These are phyloP conservation scores for Acrobasis consociella DNA, from an alignment of 2,888 invertebrate genomes.

Conservation along the genomic window DNA sequence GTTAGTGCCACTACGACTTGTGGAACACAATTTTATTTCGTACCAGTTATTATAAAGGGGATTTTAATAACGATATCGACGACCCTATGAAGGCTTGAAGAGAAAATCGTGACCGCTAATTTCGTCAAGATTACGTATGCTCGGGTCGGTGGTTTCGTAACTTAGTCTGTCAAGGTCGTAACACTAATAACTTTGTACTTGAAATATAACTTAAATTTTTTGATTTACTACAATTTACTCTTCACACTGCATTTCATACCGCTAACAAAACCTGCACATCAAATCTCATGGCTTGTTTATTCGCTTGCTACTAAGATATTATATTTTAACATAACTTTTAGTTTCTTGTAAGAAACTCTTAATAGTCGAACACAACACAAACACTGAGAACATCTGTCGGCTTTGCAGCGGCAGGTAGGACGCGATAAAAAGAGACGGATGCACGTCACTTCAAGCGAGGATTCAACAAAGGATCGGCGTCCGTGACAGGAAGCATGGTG, in stretches of 20 bases:
- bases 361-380: conserved; percentile 49
- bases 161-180: conserved; percentile 69
- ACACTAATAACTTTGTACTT: conserved; percentile 68
- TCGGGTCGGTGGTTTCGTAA: conserved; percentile 64
- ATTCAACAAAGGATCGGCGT: conserved; percentile 74
- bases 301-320: background rate
- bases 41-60: no score
- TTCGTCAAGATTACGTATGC: conserved; percentile 63
- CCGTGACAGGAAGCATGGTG: conserved; percentile 67
- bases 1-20: conserved; percentile 28
- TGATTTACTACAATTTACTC: conserved; percentile 3
- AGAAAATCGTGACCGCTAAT: conserved; percentile 68
- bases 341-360: conserved; percentile 36
- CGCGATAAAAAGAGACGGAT: conserved; percentile 74
- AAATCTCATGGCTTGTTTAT: background rate
- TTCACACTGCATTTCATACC: background rate
- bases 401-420: conserved; percentile 58
- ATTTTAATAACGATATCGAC: conserved; percentile 26
- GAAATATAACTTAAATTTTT: conserved; percentile 51
- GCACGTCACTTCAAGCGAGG: conserved; percentile 66
- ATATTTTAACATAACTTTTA: background rate
- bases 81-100: conserved; percentile 41
- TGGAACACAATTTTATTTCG: no score
- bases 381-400: conserved; percentile 55
- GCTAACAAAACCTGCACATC: background rate